phyloP scores from a whole-genome alignment of 2,888 invertebrate species.

The Liopterus haemorrhoidalis region DNA sequence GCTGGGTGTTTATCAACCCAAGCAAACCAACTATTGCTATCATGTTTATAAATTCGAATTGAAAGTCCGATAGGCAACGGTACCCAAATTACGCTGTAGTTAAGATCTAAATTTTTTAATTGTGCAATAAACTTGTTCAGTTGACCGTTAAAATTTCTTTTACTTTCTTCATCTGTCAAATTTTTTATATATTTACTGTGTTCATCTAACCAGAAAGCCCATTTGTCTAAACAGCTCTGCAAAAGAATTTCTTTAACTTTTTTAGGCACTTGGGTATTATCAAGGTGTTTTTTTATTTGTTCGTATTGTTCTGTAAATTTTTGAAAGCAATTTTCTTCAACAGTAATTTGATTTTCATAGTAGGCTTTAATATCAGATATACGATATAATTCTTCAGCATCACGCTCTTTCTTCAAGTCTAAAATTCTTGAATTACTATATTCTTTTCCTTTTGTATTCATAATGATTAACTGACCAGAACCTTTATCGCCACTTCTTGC shows the following conservation, averaged over 20 bases:
- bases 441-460: no score
- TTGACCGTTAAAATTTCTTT: no score
- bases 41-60: no score
- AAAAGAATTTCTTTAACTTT: conserved; percentile 29
- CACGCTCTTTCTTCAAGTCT: conserved; percentile 29
- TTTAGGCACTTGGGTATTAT: conserved; percentile 13
- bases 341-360: conserved; percentile 29
- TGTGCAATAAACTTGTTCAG: no score
- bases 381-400: conserved; percentile 28
- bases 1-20: conserved; percentile 24
- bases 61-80: no score
- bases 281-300: conserved; percentile 16
- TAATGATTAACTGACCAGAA: conserved; percentile 35
- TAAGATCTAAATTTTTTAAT: no score
- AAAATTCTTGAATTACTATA: conserved; percentile 25
- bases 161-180: no score
- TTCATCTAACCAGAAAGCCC: conserved; percentile 35
- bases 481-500: conserved; percentile 41
- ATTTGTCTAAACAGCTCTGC: conserved; percentile 30
- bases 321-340: conserved; percentile 31
- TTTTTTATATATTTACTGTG: conserved; percentile 22
- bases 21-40: conserved; percentile 6
- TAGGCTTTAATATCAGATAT: conserved; percentile 31
- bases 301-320: conserved; percentile 28
- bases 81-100: no score